Evolutionary conservation across 1,140 invertebrate genomes (phyloP).

Genomic region (Drosophila parvula): DNA sequence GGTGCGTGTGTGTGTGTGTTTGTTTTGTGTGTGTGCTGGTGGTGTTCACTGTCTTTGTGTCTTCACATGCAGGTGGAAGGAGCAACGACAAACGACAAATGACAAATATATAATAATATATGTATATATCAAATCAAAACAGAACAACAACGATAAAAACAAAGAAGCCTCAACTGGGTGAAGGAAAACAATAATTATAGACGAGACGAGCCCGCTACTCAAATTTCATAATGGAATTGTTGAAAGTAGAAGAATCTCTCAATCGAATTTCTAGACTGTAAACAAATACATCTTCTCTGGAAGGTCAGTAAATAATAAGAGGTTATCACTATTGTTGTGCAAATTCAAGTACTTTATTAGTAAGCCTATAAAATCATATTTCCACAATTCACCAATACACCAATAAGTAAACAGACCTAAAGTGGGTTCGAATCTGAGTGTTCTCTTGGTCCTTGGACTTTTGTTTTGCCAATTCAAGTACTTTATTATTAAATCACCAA

Average conservation of each 20-base stretch:
- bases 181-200: not conserved
- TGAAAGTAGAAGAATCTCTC: not conserved
- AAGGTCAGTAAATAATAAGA: constrained; percentile 1
- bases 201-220: constrained; percentile 13
- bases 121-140: constrained; percentile 7
- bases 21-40: too few species aligned
- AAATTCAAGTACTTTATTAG: not conserved
- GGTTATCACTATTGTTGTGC: not conserved
- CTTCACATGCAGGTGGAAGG: constrained; percentile 28
- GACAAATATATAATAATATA: constrained; percentile 1
- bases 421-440: not conserved
- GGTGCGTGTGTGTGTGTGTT: not conserved
- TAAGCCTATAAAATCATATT: not conserved
- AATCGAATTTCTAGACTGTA: not conserved
- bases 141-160: constrained; percentile 17
- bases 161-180: constrained; percentile 3
- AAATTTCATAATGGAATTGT: not conserved
- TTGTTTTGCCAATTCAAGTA: not conserved
- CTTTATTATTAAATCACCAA: not conserved
- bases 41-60: constrained; percentile 10
- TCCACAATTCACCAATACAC: not conserved
- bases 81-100: constrained; percentile 20
- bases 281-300: too few species aligned
- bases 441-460: not conserved
- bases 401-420: not conserved